These are phyloP conservation scores for Clusia tigrina DNA, from an alignment of 2,888 invertebrate genomes.

Conservation along the genomic window DNA sequence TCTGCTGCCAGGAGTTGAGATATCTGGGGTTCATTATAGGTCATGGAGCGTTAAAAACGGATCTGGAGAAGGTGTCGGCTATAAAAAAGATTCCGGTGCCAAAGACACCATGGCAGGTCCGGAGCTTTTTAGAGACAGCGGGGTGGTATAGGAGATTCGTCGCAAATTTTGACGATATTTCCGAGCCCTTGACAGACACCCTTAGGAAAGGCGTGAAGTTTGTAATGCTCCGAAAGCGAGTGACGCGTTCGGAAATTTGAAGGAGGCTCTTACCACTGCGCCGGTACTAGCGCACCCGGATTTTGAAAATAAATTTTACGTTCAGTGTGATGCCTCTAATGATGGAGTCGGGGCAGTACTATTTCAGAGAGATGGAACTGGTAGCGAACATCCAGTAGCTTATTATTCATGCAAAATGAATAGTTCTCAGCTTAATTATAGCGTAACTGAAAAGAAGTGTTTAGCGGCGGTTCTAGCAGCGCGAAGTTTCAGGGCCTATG, in stretches of 20 bases:
- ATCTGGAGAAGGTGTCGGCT: slow-evolving; percentile 18
- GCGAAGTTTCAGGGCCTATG: slow-evolving; percentile 26
- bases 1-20: slow-evolving; percentile 23
- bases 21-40: slow-evolving; percentile 21
- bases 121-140: slow-evolving; percentile 29
- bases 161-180: slow-evolving; percentile 17
- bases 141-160: slow-evolving; percentile 33
- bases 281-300: no score
- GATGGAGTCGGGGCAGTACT: slow-evolving; percentile 14
- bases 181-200: slow-evolving; percentile 13
- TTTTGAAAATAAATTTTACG: slow-evolving; percentile 14
- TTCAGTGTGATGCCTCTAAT: slow-evolving; percentile 22
- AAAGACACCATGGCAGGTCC: slow-evolving; percentile 23
- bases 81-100: slow-evolving; percentile 23
- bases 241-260: no score
- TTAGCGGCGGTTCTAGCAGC: slow-evolving; percentile 21
- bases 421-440: slow-evolving; percentile 7
- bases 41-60: slow-evolving; percentile 11
- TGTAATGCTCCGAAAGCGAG: slow-evolving; percentile 1
- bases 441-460: slow-evolving; percentile 14
- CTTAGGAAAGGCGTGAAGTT: slow-evolving; percentile 16
- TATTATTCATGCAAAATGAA: slow-evolving; percentile 21
- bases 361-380: slow-evolving; percentile 12
- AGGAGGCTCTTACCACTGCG: no score
- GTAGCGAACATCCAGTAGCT: slow-evolving; percentile 14